Conservation (phyloP, 1,140 invertebrate species). For the Cepaea nemoralis region DNA sequence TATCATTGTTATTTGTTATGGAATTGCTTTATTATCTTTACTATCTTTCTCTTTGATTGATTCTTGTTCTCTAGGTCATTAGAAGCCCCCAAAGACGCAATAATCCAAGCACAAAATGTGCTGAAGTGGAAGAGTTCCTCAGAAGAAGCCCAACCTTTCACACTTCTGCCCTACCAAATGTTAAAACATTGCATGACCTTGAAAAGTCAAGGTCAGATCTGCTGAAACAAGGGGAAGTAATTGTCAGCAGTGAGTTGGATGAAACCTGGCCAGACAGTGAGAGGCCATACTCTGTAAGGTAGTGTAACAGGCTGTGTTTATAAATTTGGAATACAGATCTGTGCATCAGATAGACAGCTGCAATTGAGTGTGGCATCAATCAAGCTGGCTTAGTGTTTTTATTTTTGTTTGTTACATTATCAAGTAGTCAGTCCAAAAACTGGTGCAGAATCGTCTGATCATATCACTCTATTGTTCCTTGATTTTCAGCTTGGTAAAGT, state of each 20-base stretch:
- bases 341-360: no score
- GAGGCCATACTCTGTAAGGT: neutral
- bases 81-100: neutral
- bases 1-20: no score
- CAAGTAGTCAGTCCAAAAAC: no score
- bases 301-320: neutral
- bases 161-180: constrained; percentile 3
- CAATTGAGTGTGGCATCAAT: no score
- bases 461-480: no score
- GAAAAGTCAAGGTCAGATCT: neutral
- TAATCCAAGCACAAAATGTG: neutral
- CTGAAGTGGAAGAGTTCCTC: neutral
- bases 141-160: neutral
- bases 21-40: no score
- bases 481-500: no score
- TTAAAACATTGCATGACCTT: neutral
- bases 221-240: neutral
- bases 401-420: no score
- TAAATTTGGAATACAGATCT: no score
- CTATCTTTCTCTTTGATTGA: no score
- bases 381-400: no score
- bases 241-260: neutral
- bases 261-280: constrained; percentile 25
- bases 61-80: neutral
- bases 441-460: no score